Evolutionary conservation across 2,888 invertebrate species (phyloP).

Genomic region (Ptychoptera contaminata): DNA sequence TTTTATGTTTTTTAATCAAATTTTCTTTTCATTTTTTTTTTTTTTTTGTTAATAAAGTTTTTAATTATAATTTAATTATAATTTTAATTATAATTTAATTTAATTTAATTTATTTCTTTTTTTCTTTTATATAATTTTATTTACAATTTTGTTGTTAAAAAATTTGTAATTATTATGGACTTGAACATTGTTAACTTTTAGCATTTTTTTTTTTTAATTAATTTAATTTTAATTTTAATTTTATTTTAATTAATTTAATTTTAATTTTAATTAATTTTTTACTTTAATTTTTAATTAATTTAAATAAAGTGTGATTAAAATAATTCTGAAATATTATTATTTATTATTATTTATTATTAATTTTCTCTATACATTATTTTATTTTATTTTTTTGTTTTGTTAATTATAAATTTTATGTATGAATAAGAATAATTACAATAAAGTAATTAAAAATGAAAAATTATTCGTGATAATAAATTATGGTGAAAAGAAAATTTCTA

Average conservation of each 20-base stretch:
- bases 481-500: too few species aligned
- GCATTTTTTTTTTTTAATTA: conserved; percentile 11
- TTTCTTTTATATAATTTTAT: background rate
- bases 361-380: too few species aligned
- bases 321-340: too few species aligned
- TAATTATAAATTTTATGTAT: too few species aligned
- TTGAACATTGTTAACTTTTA: conserved; percentile 1
- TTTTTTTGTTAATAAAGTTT: conserved; percentile 8
- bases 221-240: conserved; percentile 5
- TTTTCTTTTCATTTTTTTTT: conserved; percentile 9
- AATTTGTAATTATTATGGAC: too few species aligned
- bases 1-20: conserved; percentile 8
- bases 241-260: conserved; percentile 17
- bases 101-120: conserved; percentile 6
- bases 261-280: conserved; percentile 20
- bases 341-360: too few species aligned
- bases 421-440: too few species aligned
- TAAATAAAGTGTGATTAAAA: too few species aligned
- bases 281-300: conserved; percentile 10
- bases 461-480: too few species aligned
- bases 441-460: too few species aligned
- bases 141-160: too few species aligned
- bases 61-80: conserved; percentile 4
- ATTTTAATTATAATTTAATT: conserved; percentile 9
- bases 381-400: too few species aligned